These are phyloP conservation scores for Agriotes lineatus DNA, from an alignment of 2,888 invertebrate genomes.

Conservation along the genomic window DNA sequence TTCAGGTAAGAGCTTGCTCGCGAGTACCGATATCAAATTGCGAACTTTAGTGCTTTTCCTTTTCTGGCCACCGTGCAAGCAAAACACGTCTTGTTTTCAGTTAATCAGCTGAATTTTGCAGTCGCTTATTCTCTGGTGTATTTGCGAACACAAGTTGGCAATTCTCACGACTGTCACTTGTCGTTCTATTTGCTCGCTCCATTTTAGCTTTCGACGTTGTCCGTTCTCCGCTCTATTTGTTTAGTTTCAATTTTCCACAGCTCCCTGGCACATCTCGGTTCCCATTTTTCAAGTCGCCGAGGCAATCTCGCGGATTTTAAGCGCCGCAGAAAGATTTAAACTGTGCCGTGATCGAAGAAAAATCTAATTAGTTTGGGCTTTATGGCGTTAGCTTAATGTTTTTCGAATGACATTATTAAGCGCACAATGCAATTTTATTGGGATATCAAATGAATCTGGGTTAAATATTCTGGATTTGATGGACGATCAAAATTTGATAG, in stretches of 20 bases:
- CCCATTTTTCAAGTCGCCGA: background rate
- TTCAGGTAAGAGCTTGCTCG: background rate
- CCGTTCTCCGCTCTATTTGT: constrained; percentile 15
- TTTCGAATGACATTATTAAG: constrained; percentile 25
- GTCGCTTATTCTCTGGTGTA: constrained; percentile 25
- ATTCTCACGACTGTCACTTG: constrained; percentile 20
- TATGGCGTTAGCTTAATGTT: constrained; percentile 21
- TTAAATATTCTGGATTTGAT: constrained; percentile 44
- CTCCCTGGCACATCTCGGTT: background rate
- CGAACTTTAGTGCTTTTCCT: constrained; percentile 16
- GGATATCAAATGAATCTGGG: constrained; percentile 37
- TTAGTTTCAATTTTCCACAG: constrained; percentile 13
- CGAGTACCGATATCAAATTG: background rate
- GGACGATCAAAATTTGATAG: constrained; percentile 44
- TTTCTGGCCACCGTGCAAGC: background rate
- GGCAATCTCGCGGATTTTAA: no score
- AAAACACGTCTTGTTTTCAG: constrained; percentile 20
- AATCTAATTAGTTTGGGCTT: constrained; percentile 13
- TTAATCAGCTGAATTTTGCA: constrained; percentile 30
- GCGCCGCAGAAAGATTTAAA: no score
- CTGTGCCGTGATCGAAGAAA: background rate
- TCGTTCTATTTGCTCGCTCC: constrained; percentile 19
- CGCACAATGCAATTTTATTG: constrained; percentile 28
- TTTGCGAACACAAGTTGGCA: constrained; percentile 27
- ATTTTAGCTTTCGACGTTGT: constrained; percentile 20